phyloP scores from a whole-genome alignment of 2,888 invertebrate species.

The Buathra laborator region DNA sequence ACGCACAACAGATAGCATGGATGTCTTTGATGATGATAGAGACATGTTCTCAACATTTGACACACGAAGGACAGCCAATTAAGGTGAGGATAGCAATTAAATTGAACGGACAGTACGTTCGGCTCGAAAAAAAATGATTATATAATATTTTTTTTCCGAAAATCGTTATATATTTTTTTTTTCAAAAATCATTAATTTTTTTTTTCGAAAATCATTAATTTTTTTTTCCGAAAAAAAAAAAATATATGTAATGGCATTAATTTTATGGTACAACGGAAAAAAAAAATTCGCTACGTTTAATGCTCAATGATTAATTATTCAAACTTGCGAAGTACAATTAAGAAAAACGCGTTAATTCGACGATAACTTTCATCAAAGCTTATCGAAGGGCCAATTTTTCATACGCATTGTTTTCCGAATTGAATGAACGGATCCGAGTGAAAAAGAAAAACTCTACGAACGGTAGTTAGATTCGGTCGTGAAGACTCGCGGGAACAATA shows the following conservation, averaged over 20 bases:
- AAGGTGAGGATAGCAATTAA: conserved; percentile 87
- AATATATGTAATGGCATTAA: too few relatives aligned
- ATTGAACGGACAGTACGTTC: neutral
- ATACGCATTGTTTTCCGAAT: neutral
- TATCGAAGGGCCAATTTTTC: too few relatives aligned
- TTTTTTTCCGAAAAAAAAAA: too few relatives aligned
- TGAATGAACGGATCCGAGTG: neutral
- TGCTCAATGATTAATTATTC: too few relatives aligned
- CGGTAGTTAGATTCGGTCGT: neutral
- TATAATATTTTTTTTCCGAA: neutral
- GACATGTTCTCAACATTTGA: conserved; percentile 94
- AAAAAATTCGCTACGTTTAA: too few relatives aligned
- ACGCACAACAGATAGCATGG: conserved; percentile 98
- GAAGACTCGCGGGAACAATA: neutral
- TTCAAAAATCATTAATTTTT: neutral
- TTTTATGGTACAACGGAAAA: too few relatives aligned
- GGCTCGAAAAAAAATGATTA: neutral
- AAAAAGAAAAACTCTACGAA: neutral
- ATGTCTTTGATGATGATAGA: conserved; percentile 98
- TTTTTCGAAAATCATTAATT: too few relatives aligned
- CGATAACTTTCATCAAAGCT: too few relatives aligned
- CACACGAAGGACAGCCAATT: conserved; percentile 96
- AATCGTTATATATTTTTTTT: too few relatives aligned
- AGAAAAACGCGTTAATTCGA: too few relatives aligned
- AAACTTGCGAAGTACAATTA: too few relatives aligned